These are phyloP conservation scores for Oreochromis aureus DNA, from an alignment of 2,113 vertebrate species.

Conservation along the genomic window DNA sequence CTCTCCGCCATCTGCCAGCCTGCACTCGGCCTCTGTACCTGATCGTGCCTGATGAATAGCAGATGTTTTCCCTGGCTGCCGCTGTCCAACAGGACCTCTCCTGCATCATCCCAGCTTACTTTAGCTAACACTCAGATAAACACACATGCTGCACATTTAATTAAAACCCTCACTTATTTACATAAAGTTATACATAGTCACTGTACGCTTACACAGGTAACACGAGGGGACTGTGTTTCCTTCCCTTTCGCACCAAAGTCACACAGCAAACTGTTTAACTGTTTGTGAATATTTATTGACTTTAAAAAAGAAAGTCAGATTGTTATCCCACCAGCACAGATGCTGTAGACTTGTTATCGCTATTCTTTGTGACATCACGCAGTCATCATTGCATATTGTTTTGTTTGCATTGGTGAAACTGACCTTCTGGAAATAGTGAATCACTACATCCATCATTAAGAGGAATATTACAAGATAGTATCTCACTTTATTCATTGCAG, in stretches of 20 bases:
- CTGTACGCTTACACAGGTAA: not conserved
- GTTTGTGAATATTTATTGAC: not conserved
- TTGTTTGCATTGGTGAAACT: not conserved
- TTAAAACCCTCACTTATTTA: slow-evolving; percentile 11
- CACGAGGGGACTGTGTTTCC: not conserved
- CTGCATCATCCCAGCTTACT: slow-evolving; percentile 45
- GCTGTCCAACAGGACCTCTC: slow-evolving; percentile 52
- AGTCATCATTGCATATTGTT: not conserved
- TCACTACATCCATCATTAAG: accelerated
- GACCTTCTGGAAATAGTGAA: not conserved
- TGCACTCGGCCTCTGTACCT: slow-evolving; percentile 54
- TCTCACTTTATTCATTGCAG: accelerated
- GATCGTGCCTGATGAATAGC: slow-evolving; percentile 65
- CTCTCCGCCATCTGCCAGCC: slow-evolving; percentile 62
- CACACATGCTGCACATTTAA: slow-evolving; percentile 22
- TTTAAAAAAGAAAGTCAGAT: not conserved
- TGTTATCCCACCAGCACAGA: not conserved
- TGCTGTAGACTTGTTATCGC: not conserved
- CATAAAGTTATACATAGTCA: not conserved
- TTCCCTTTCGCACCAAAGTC: not conserved
- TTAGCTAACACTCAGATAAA: slow-evolving; percentile 35
- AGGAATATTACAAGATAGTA: not conserved
- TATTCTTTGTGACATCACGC: not conserved
- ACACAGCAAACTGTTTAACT: not conserved
- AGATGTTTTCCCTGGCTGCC: slow-evolving; percentile 68